phyloP scores from a whole-genome alignment of 2,888 invertebrate species.

The Apamea sordens region DNA sequence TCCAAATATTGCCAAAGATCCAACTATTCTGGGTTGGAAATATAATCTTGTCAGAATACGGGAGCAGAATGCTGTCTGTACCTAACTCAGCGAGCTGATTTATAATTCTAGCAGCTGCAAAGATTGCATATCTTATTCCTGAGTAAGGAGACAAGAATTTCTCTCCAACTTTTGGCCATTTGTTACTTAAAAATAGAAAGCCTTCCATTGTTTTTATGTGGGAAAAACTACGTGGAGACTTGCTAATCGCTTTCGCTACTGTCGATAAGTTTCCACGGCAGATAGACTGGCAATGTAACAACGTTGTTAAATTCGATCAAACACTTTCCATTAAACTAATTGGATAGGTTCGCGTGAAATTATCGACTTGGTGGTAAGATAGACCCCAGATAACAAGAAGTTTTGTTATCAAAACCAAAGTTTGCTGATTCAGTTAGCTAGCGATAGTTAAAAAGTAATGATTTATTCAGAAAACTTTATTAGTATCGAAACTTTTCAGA shows the following conservation, averaged over 20 bases:
- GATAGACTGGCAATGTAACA: not conserved
- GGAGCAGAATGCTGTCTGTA: slow-evolving; percentile 5
- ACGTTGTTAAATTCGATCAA: slow-evolving; percentile 30
- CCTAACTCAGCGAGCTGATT: slow-evolving; percentile 28
- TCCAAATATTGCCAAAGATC: slow-evolving; percentile 16
- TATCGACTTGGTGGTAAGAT: not conserved
- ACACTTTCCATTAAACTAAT: slow-evolving; percentile 22
- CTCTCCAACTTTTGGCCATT: slow-evolving; percentile 22
- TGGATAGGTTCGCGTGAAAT: slow-evolving; percentile 14
- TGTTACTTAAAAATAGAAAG: slow-evolving; percentile 55
- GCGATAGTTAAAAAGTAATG: slow-evolving; percentile 23
- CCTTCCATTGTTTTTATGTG: slow-evolving; percentile 55
- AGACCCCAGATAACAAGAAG: slow-evolving; percentile 18
- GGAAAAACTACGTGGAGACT: slow-evolving; percentile 44
- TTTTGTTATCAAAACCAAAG: slow-evolving; percentile 31
- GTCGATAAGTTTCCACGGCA: slow-evolving; percentile 35
- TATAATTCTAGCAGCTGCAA: slow-evolving; percentile 21
- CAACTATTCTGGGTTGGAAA: not conserved
- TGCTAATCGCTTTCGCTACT: slow-evolving; percentile 67
- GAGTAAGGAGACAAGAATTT: slow-evolving; percentile 15
- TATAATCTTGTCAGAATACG: not conserved
- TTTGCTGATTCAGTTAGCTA: slow-evolving; percentile 14
- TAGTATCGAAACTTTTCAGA: slow-evolving; percentile 35
- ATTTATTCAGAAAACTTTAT: slow-evolving; percentile 36
- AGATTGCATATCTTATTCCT: slow-evolving; percentile 37